Evolutionary conservation across 2,797 vertebrate species (phyloP).

Genomic region (Enoplosus armatus): DNA sequence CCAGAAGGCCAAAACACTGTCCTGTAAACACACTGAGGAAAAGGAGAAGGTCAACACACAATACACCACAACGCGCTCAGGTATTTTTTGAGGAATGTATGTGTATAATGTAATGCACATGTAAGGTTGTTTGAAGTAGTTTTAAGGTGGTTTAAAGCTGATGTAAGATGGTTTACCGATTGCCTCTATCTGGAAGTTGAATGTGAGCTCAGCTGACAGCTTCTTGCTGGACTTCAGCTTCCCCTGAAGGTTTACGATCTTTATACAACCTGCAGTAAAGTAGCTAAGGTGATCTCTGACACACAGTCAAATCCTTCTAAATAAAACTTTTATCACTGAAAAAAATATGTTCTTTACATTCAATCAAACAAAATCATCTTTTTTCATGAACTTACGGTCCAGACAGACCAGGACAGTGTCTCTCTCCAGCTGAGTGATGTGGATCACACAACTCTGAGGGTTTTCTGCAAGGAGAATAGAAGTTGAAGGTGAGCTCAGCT

Average conservation of each 20-base stretch:
- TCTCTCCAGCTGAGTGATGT: constrained; percentile 89
- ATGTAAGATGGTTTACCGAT: constrained; percentile 80
- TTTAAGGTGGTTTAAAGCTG: not conserved
- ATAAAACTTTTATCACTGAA: not conserved
- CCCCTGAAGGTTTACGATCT: constrained; percentile 91
- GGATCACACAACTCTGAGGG: constrained; percentile 87
- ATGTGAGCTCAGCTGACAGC: constrained; percentile 88
- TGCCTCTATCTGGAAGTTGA: constrained; percentile 91
- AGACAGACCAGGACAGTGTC: constrained; percentile 91
- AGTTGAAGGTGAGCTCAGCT: no score
- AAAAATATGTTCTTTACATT: not conserved
- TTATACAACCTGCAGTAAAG: constrained; percentile 87
- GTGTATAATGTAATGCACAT: no score
- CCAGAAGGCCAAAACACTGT: constrained; percentile 94
- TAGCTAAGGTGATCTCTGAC: not conserved
- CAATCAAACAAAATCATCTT: not conserved
- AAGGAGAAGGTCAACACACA: not conserved
- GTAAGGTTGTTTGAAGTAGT: not conserved
- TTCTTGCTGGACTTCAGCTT: constrained; percentile 90
- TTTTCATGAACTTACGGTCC: constrained; percentile 84
- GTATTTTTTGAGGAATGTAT: not conserved
- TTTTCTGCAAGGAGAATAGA: constrained; percentile 73
- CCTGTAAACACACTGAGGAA: constrained; percentile 90
- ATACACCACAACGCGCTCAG: no score
- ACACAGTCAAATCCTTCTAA: not conserved